phyloP scores from a whole-genome alignment of 2,888 invertebrate genomes.

The Thecophora atra region DNA sequence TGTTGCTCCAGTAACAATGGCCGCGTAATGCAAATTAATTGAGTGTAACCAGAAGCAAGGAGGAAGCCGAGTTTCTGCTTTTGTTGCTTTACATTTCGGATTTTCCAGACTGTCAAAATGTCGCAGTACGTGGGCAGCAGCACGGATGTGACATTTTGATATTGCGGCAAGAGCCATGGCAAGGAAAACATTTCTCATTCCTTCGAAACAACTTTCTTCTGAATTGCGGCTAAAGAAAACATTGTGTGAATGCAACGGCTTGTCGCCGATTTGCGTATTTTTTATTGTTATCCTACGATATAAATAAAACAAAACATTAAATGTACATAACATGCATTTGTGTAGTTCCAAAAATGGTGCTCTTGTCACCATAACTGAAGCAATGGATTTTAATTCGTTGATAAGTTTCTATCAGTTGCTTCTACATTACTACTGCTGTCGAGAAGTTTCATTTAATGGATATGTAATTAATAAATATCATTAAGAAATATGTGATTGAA shows the following conservation, averaged over 20 bases:
- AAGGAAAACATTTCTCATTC: not conserved
- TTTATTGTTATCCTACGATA: no score
- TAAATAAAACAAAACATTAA: no score
- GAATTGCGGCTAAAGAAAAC: not conserved
- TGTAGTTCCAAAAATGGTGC: not conserved
- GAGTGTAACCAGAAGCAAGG: not conserved
- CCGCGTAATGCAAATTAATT: slow-evolving; percentile 8
- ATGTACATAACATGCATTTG: no score
- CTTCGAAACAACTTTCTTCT: slow-evolving; percentile 14
- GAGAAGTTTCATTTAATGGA: not conserved
- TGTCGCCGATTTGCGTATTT: not conserved
- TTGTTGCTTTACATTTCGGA: not conserved
- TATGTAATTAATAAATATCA: no score
- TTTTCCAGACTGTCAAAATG: slow-evolving; percentile 10
- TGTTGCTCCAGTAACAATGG: not conserved
- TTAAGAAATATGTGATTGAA: no score
- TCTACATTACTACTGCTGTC: no score
- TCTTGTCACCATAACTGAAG: not conserved
- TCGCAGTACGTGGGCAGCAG: slow-evolving; percentile 2
- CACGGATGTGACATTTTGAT: slow-evolving; percentile 15
- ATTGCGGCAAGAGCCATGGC: not conserved
- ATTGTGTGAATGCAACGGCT: slow-evolving; percentile 2
- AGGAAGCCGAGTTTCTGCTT: not conserved
- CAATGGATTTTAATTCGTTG: not conserved
- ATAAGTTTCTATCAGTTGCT: not conserved